Evolutionary conservation across 1,140 invertebrate species (phyloP), one percentile per base, ranked within the genome.

Genomic region (Aphelenchoides avenae): DNA sequence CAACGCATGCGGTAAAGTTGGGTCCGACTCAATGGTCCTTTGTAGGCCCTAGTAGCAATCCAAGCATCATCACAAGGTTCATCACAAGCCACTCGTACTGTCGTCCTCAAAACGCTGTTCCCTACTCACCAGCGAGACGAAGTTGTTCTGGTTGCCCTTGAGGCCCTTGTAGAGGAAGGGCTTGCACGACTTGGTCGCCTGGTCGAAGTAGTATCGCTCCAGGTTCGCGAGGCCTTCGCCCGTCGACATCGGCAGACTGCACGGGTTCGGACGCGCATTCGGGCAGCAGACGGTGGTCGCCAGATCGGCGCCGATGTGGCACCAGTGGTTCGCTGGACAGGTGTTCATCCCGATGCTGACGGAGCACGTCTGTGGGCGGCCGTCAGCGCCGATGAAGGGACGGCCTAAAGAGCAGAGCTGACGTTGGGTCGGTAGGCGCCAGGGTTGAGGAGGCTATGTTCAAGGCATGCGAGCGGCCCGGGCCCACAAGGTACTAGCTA

Each of bases 121-220:
- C n/a, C n/a, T n/a, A n/a, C n/a, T n/a, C n/a, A 63, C 66, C 26
- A 70, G 58, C 1, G 73, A 70, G 7, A 67, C 49, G 47, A 79
- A 81, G 51, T 76, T 77, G 63, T 81, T 81, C n/a, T 76, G 68
- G 57, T 81, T 81, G 6, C 79, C 79, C 39, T 72, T 69, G 42
- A 81, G 77, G 5, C 80, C 80, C 11, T 76, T 74, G 56, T 81
- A 81, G 13, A 72, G 64, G 52, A 81, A 81, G 3, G 30, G 39
- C 31, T 77, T 64, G 66, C 80, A 81, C 3, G 68, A 63, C 27
- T 71, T 69, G 3, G 71, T 71, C 5, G 61, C 46, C 33, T 58
- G 54, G 57, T 80, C 78, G 53, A 70, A 81, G 61, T 78, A 78
- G 58, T 71, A 81, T 41, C 67, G 52, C 36, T 75, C 75, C 13